These are phyloP conservation scores for Lordiphosa clarofinis DNA, from an alignment of 1,140 invertebrate species.

Conservation along the genomic window DNA sequence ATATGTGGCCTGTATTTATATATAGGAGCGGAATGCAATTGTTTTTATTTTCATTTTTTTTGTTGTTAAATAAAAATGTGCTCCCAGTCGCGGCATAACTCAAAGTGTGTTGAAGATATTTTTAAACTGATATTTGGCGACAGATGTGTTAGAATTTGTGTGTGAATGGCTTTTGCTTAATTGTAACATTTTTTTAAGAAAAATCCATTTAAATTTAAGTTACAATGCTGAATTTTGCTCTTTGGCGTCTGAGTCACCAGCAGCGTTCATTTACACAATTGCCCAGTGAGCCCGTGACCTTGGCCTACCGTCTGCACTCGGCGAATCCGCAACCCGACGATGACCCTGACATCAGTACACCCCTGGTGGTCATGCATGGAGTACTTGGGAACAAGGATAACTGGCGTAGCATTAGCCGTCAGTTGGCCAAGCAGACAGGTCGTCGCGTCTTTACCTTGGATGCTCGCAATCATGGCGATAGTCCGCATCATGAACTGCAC, in stretches of 20 bases:
- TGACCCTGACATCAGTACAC: slow-evolving; percentile 52
- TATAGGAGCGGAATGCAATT: slow-evolving; percentile 5
- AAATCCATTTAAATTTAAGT: slow-evolving; percentile 1
- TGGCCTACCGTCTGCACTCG: slow-evolving; percentile 4
- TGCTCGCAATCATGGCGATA: slow-evolving; percentile 93
- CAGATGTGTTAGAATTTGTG: slow-evolving; percentile 12
- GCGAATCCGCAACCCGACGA: slow-evolving; percentile 3
- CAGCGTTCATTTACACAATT: neutral
- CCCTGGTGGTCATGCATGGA: slow-evolving; percentile 90
- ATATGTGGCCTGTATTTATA: slow-evolving; percentile 1
- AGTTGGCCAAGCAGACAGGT: neutral
- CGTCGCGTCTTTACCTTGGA: slow-evolving; percentile 86
- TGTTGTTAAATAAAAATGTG: neutral
- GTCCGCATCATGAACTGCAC: slow-evolving; percentile 86
- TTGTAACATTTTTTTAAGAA: slow-evolving; percentile 3
- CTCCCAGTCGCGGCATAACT: slow-evolving; percentile 8
- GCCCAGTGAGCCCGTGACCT: neutral
- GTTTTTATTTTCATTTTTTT: slow-evolving; percentile 2
- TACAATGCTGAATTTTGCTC: slow-evolving; percentile 1
- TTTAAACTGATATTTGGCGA: slow-evolving; percentile 11
- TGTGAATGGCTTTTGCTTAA: slow-evolving; percentile 10
- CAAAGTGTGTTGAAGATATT: slow-evolving; percentile 14
- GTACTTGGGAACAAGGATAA: slow-evolving; percentile 90
- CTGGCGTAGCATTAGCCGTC: slow-evolving; percentile 82
- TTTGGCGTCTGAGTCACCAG: neutral